These are phyloP conservation scores for Sycobia sp. DNA, from an alignment of 1,140 invertebrate genomes.

Conservation along the genomic window DNA sequence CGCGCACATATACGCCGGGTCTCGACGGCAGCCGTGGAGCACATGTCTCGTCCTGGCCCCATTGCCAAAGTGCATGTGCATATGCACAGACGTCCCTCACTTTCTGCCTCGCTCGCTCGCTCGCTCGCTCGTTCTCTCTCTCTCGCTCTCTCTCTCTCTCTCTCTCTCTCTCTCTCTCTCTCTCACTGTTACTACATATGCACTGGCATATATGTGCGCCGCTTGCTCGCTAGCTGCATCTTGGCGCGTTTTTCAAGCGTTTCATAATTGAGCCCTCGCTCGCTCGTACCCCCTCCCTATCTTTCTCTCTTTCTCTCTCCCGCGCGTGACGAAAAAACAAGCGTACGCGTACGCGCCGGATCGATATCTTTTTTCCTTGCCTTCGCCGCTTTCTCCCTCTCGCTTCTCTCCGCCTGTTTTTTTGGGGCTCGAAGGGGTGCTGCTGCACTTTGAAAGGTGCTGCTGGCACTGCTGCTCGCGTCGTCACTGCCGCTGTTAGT, in stretches of 20 bases:
- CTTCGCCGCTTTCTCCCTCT: neutral
- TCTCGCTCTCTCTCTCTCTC: too few species aligned
- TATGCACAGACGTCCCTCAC: slow-evolving; percentile 24
- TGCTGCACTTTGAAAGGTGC: neutral
- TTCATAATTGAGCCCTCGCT: slow-evolving; percentile 52
- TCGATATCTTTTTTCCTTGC: slow-evolving; percentile 51
- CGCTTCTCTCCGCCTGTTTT: slow-evolving; percentile 31
- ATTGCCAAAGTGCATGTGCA: slow-evolving; percentile 29
- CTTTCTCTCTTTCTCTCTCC: neutral
- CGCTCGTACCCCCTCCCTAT: too few species aligned
- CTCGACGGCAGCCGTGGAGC: neutral
- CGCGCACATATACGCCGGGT: slow-evolving; percentile 21
- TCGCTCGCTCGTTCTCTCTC: too few species aligned
- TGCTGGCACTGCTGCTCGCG: too few species aligned
- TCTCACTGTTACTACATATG: slow-evolving; percentile 5
- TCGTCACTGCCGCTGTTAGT: too few species aligned
- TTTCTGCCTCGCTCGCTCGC: too few species aligned
- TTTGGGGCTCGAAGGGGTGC: slow-evolving; percentile 41
- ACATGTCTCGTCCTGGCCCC: slow-evolving; percentile 25
- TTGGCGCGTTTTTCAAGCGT: slow-evolving; percentile 52
- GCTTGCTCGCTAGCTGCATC: slow-evolving; percentile 28
- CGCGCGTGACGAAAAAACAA: neutral
- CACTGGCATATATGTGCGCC: slow-evolving; percentile 6
- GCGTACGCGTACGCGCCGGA: slow-evolving; percentile 34
- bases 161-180: neutral